Evolutionary conservation across 2,888 invertebrate species (phyloP), one percentile per base, ranked within the genome.

Genomic region (Periphyllus acericola): DNA sequence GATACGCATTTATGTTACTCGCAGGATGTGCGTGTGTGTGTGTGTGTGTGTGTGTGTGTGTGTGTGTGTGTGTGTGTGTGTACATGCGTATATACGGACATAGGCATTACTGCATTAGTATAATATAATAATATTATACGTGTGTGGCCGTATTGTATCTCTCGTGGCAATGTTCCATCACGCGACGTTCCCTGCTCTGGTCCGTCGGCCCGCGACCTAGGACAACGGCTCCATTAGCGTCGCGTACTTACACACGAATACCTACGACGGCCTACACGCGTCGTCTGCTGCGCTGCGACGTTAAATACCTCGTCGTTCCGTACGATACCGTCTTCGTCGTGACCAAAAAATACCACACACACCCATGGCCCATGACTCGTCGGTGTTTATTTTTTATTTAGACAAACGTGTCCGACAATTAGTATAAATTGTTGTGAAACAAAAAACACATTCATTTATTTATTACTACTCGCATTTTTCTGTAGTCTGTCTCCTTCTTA

Each of bases 191-290:
- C n/a, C 4, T 11, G 29, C 29, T 68, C 68, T 3, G 68, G 68
- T 11, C 9, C 55, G 46, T 34, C 60, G n/a, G 14, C n/a, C 71
- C 85, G 34, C 72, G 86, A 85, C 79, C 71, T 85, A 85, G 80
- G 72, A 29, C 55, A 86, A 74, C 80, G 72, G 25, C 55, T 74
- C 80, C 86, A 80, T 80, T 86, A 80, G 72, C 72, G 72, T n/a
- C 32, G 21, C 9, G 74, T 55, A 55, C 52, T 66, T 71, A 71
- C 71, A 60, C 83, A 36, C 83, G 29, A 5, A 74, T 29, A 29
- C 55, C 55, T 74, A 74, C 55, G 83, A 74, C 83, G 71, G 34
- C 21, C 55, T 55, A 21, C 55, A 55, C 55, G 55, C 29, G 68
- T 68, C 68, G 68, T 68, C 29, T 68, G 29, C 29, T 17, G 32